Evolutionary conservation across 1,140 invertebrate species (phyloP).

Genomic region (Ostrea edulis): DNA sequence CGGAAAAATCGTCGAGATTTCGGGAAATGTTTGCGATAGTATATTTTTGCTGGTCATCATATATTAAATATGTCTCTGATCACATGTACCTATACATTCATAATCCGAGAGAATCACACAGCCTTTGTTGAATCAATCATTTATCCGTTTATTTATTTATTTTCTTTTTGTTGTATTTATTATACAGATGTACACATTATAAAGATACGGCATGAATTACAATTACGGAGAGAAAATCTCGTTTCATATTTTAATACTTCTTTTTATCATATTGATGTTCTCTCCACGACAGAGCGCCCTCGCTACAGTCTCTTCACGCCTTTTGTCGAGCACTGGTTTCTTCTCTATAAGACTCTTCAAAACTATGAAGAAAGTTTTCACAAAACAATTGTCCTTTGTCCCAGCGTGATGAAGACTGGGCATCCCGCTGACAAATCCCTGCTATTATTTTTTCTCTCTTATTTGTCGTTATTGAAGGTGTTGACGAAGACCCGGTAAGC

Average conservation of each 20-base stretch:
- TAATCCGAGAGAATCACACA: too few species aligned
- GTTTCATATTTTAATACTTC: neutral
- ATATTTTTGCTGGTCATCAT: too few species aligned
- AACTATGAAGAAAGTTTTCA: neutral
- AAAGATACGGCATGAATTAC: neutral
- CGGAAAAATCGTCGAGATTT: too few species aligned
- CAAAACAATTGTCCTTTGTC: constrained; percentile 18
- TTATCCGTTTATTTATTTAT: too few species aligned
- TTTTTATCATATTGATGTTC: neutral
- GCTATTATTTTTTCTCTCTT: constrained; percentile 19
- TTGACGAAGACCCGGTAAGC: neutral
- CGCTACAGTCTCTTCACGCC: neutral
- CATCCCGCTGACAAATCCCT: constrained; percentile 11
- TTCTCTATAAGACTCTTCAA: constrained; percentile 18
- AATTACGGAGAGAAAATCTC: neutral
- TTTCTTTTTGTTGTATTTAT: too few species aligned
- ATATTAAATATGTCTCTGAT: too few species aligned
- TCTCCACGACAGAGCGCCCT: neutral
- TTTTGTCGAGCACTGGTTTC: neutral
- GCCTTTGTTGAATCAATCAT: too few species aligned
- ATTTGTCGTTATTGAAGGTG: constrained; percentile 9
- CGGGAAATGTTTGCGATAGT: too few species aligned
- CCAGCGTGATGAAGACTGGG: neutral
- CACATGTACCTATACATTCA: too few species aligned
- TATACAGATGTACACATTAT: too few species aligned